Base-by-base conservation (phyloP, 2,113 vertebrate species). In the Saimiri boliviensis region DNA sequence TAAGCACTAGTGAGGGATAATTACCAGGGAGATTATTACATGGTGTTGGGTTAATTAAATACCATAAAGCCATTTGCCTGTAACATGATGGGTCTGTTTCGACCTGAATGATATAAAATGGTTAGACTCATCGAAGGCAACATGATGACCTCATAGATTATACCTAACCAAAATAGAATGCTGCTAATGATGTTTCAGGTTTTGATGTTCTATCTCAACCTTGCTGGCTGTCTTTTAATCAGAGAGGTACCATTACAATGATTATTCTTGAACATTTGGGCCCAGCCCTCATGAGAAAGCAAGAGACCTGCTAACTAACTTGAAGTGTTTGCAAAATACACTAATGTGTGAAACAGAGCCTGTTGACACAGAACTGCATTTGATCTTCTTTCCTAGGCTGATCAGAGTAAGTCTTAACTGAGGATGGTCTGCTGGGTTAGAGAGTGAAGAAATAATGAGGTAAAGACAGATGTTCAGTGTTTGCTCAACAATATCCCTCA, bases 21-120 rank as follows among this genome's bases (percentile, higher is more conserved):
- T 98, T 97, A 97, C 93, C 93, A 97, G 47, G 35, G 47, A 97
- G 97, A 97, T 98, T 96, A 96, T 68, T 98, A 98, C 95, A 98
- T 97, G 97, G 90, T 97, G 88, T 96, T 95, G 96, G 98, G 86
- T 76, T 97, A 98, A 56, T 93, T 95, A 95, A 98, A 97, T 56
- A 86, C 68, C 81, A 92, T 92, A 96, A 94, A 97, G 92, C 14
- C 49, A 17, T 96, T 98, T 95, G 63, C 86, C 92, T 96, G 60
- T 76, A 81, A 97, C 89, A 47, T 70, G 68, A 95, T 93, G 84
- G 84, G 97, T 97, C 94, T 95, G 95, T 87, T 97, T 95, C 93
- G 68, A 85, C 97, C 80, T 86, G 76, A 97, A 95, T 35, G 91
- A 94, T 93, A 97, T 70, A 93, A 91, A 98, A 86, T 88, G 96